These are phyloP conservation scores for Phortica magna DNA, from an alignment of 2,888 invertebrate species.

Conservation along the genomic window DNA sequence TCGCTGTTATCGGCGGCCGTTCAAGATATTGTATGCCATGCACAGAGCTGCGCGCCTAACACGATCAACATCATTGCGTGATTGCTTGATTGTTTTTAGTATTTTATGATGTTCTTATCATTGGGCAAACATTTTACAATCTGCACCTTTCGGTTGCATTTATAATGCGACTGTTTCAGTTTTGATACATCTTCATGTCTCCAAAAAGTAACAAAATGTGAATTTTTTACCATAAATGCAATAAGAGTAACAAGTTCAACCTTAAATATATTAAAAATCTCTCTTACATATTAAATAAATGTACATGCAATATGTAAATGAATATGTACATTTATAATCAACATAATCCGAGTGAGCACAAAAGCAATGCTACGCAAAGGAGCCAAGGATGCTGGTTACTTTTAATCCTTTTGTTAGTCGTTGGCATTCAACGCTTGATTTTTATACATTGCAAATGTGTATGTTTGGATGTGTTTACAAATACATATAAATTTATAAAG, in stretches of 20 bases:
- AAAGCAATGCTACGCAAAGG: not conserved
- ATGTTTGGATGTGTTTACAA: not conserved
- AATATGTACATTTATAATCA: not conserved
- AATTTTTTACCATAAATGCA: too few species aligned
- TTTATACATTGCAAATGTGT: not conserved
- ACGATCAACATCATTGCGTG: not conserved
- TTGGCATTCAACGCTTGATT: not conserved
- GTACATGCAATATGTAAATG: not conserved
- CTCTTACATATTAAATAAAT: too few species aligned
- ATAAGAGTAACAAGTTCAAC: too few species aligned
- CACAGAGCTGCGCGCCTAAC: not conserved
- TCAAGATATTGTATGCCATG: not conserved
- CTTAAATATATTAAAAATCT: too few species aligned
- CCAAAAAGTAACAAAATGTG: too few species aligned
- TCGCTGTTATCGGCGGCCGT: not conserved
- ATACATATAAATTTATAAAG: not conserved
- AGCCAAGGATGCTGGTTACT: slow-evolving; percentile 4
- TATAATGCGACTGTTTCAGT: too few species aligned
- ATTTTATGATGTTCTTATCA: not conserved
- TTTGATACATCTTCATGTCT: too few species aligned
- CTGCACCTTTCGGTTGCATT: not conserved
- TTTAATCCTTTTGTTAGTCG: slow-evolving; percentile 2
- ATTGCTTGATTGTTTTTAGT: not conserved
- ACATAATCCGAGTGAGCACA: not conserved
- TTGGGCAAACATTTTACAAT: not conserved